Evolutionary conservation across 2,797 vertebrate genomes (phyloP).

Genomic region (Chrosomus eos): DNA sequence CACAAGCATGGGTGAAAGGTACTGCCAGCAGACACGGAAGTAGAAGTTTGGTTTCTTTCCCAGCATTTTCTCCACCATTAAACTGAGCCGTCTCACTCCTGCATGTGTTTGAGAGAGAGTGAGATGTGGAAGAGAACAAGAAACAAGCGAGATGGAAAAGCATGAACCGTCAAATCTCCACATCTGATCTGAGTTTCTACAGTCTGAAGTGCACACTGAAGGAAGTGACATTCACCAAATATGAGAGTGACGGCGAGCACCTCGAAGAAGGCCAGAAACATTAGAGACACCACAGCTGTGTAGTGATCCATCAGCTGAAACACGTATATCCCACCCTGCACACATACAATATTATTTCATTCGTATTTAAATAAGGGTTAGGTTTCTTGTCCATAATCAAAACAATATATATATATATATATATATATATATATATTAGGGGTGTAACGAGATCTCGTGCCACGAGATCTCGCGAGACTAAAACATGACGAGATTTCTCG

Average conservation of each 20-base stretch:
- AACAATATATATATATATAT: not conserved
- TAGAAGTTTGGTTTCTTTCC: slow-evolving; percentile 72
- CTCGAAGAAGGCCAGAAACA: slow-evolving; percentile 83
- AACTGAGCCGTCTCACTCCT: slow-evolving; percentile 71
- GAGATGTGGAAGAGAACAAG: not conserved
- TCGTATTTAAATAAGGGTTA: not conserved
- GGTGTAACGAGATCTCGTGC: too few species aligned
- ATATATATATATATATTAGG: too few species aligned
- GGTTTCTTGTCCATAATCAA: not conserved
- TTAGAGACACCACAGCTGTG: slow-evolving; percentile 81
- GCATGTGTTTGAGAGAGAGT: slow-evolving; percentile 10
- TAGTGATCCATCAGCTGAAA: slow-evolving; percentile 86
- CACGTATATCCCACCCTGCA: slow-evolving; percentile 80
- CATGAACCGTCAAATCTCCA: not conserved
- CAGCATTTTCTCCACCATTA: slow-evolving; percentile 74
- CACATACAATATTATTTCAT: not conserved
- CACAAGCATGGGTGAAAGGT: slow-evolving; percentile 73
- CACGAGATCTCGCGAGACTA: too few species aligned
- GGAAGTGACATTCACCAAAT: slow-evolving; percentile 72
- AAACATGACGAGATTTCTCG: too few species aligned
- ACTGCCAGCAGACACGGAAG: slow-evolving; percentile 76
- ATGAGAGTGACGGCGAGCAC: slow-evolving; percentile 75
- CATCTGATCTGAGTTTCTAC: not conserved
- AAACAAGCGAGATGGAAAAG: not conserved
- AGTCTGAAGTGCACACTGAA: not conserved